These are phyloP conservation scores for Gobionotothen gibberifrons DNA, from an alignment of 2,797 vertebrate species.

Conservation along the genomic window DNA sequence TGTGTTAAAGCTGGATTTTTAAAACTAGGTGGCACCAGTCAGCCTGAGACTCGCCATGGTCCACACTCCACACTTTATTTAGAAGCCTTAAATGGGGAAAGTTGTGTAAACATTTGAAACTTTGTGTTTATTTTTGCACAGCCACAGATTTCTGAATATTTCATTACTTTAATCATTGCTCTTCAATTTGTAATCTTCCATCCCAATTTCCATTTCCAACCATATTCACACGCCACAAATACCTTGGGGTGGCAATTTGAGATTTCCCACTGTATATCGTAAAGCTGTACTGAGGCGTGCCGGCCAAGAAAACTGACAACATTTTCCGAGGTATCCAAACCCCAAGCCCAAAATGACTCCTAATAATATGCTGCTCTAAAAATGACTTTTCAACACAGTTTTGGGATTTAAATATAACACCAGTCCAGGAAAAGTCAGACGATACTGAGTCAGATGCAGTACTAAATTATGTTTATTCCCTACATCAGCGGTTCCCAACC, in stretches of 20 bases:
- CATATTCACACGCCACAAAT: constrained; percentile 26
- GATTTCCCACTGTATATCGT: constrained; percentile 9
- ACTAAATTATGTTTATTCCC: constrained; percentile 1
- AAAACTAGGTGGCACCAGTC: constrained; percentile 37
- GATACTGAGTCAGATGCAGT: background rate
- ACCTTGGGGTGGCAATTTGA: constrained; percentile 5
- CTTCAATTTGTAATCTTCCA: constrained; percentile 22
- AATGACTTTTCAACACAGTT: constrained; percentile 35
- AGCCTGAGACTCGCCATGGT: background rate
- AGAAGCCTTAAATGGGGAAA: background rate
- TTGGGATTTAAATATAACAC: constrained; percentile 16
- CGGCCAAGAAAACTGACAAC: constrained; percentile 24
- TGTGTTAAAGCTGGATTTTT: constrained; percentile 4
- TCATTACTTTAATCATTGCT: constrained; percentile 17
- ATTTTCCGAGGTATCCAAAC: constrained; percentile 25
- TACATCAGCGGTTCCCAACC: too few species aligned
- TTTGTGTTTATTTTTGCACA: background rate
- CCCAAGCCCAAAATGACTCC: constrained; percentile 31
- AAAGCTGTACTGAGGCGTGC: constrained; percentile 16
- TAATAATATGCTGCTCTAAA: constrained; percentile 33
- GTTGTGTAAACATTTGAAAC: background rate
- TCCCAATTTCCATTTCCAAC: background rate
- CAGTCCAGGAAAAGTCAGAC: constrained; percentile 7
- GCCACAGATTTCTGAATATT: background rate
- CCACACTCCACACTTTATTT: constrained; percentile 1